These are phyloP conservation scores for Anarhynchus alexandrinus DNA, from an alignment of 2,113 vertebrate species.

Conservation along the genomic window DNA sequence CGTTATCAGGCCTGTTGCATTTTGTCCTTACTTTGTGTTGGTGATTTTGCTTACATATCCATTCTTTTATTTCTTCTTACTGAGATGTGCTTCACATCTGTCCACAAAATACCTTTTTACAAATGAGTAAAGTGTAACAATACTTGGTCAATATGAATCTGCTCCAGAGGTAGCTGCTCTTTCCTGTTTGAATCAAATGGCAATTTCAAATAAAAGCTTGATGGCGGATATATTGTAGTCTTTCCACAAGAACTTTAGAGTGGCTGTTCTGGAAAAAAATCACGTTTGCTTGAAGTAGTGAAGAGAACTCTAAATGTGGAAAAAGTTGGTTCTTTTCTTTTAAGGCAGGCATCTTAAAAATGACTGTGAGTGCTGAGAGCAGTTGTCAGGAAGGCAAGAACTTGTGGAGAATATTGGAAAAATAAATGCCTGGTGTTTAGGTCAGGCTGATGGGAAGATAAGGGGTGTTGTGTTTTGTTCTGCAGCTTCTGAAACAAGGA, in stretches of 20 bases:
- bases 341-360: neutral
- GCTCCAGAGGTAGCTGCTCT: neutral
- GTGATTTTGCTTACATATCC: neutral
- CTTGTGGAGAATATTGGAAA: neutral
- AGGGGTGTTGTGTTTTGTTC: neutral
- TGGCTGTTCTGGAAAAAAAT: neutral
- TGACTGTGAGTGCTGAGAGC: neutral
- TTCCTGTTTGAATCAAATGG: neutral
- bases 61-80: neutral
- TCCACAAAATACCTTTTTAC: neutral
- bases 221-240: neutral
- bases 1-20: neutral
- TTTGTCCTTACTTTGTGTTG: neutral
- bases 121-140: neutral
- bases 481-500: neutral
- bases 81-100: neutral
- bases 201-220: neutral
- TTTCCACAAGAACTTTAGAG: neutral
- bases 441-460: neutral
- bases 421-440: neutral
- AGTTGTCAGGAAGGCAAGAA: neutral
- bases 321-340: neutral
- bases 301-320: neutral
- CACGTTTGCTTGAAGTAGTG: neutral
- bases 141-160: neutral